Percentiles rank a stretch among this genome's conserved stretches.
These are phyloP conservation scores for Eudasyphora cyanicolor DNA, from an alignment of 2,888 invertebrate genomes.

Conservation along the genomic window DNA sequence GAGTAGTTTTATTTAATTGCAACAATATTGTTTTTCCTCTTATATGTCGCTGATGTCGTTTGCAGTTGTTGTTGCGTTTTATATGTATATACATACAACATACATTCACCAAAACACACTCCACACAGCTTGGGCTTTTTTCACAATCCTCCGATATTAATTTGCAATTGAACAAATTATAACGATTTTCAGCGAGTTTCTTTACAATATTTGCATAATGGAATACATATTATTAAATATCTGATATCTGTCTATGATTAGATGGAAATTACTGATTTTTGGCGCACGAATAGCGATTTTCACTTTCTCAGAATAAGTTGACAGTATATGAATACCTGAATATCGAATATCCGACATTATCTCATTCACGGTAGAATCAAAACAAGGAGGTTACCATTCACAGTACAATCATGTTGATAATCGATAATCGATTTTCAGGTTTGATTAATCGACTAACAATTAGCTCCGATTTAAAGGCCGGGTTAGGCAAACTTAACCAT, in stretches of 20 bases:
- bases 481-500: too few relatives aligned
- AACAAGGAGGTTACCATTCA: too few relatives aligned
- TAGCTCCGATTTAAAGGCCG: too few relatives aligned
- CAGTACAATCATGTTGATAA: too few relatives aligned
- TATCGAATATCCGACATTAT: too few relatives aligned
- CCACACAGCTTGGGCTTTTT: background rate
- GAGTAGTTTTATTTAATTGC: constrained; percentile 19
- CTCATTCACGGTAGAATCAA: too few relatives aligned
- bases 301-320: constrained; percentile 9
- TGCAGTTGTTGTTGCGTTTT: too few relatives aligned
- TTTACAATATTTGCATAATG: constrained; percentile 34
- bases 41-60: too few relatives aligned
- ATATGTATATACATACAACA: constrained; percentile 2
- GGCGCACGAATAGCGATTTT: constrained; percentile 57
- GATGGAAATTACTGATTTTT: constrained; percentile 39
- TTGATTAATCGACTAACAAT: too few relatives aligned
- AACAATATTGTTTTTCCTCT: background rate
- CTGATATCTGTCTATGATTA: background rate
- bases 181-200: background rate
- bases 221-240: background rate
- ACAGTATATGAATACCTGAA: too few relatives aligned
- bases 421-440: too few relatives aligned
- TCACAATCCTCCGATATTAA: background rate
- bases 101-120: too few relatives aligned
- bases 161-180: background rate